Percentiles rank a stretch among this genome's conserved stretches.
These are phyloP conservation scores for Ophonus ardosiacus DNA, from an alignment of 2,888 invertebrate species.

Conservation along the genomic window DNA sequence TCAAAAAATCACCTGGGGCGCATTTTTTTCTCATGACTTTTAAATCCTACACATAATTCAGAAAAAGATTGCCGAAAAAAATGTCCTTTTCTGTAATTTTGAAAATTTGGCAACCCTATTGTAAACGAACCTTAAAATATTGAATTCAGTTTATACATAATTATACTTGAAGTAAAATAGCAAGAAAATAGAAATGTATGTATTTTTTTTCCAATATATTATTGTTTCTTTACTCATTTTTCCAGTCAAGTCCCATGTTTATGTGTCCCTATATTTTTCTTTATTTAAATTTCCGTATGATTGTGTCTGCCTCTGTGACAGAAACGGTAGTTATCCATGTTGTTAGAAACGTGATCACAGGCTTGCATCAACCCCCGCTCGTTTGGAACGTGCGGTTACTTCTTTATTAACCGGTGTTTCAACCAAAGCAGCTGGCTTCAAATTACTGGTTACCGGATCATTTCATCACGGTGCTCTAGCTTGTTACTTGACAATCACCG, in stretches of 20 bases:
- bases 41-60: too few species aligned
- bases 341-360: slow-evolving; percentile 51
- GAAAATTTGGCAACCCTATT: too few species aligned
- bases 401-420: slow-evolving; percentile 58
- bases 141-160: too few species aligned
- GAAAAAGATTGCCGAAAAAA: too few species aligned
- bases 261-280: background rate
- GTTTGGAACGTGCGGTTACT: slow-evolving; percentile 57
- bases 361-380: slow-evolving; percentile 23
- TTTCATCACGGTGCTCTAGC: slow-evolving; percentile 52
- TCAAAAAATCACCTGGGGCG: too few species aligned
- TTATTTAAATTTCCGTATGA: background rate
- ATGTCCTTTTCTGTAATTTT: too few species aligned
- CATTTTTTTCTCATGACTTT: too few species aligned
- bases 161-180: background rate
- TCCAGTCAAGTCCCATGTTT: background rate
- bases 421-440: slow-evolving; percentile 57
- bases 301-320: background rate
- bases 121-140: too few species aligned
- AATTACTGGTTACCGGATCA: slow-evolving; percentile 60
- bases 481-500: slow-evolving; percentile 33
- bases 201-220: background rate
- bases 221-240: background rate
- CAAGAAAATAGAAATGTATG: background rate
- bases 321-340: slow-evolving; percentile 17